These are phyloP conservation scores for Ptychadena robeensis DNA, from an alignment of 2,797 vertebrate genomes.

Conservation along the genomic window DNA sequence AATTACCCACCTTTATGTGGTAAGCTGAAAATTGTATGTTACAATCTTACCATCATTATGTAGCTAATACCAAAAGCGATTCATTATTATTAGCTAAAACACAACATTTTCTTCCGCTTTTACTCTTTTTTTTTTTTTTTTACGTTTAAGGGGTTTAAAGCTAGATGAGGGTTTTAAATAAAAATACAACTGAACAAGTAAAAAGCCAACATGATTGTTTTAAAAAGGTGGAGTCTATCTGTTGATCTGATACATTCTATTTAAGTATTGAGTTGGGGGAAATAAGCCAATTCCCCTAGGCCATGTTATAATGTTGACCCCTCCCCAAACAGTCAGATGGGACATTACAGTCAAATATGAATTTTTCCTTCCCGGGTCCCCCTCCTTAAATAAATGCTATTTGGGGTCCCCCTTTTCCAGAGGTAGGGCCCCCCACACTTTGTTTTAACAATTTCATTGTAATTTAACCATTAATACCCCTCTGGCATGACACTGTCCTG, in stretches of 20 bases:
- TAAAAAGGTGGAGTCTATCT: neutral
- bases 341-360: too few relatives aligned
- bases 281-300: too few relatives aligned
- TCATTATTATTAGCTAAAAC: conserved; percentile 56
- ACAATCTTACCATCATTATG: conserved; percentile 47
- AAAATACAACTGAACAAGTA: conserved; percentile 11
- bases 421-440: too few relatives aligned
- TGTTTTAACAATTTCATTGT: too few relatives aligned
- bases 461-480: too few relatives aligned
- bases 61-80: conserved; percentile 51
- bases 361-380: too few relatives aligned
- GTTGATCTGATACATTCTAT: neutral
- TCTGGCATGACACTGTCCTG: too few relatives aligned
- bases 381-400: too few relatives aligned
- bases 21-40: conserved; percentile 59
- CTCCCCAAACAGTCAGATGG: too few relatives aligned
- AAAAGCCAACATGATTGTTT: neutral
- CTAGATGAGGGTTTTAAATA: conserved; percentile 19
- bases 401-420: too few relatives aligned
- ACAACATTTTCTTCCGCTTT: conserved; percentile 23
- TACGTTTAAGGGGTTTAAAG: conserved; percentile 27
- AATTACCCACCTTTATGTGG: conserved; percentile 52
- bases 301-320: too few relatives aligned
- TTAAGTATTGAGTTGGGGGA: neutral
- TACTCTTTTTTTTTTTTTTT: conserved; percentile 1